Conservation (phyloP, 2,888 invertebrate genomes). For the Alsophila aescularia region DNA sequence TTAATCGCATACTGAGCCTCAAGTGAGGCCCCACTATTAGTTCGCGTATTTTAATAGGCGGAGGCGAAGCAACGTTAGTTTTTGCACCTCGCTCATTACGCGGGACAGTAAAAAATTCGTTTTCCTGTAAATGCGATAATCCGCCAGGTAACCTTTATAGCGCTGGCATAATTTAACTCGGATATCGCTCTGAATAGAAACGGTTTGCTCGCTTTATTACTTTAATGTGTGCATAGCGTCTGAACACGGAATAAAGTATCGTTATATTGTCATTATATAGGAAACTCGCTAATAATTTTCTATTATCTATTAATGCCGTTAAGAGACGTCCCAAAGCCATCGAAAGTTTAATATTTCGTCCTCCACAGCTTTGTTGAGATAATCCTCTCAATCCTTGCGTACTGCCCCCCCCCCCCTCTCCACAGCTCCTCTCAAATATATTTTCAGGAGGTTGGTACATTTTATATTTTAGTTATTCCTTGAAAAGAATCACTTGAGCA, state of each 20-base stretch:
- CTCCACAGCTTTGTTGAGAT: constrained; percentile 43
- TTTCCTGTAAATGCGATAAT: constrained; percentile 60
- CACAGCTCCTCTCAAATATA: constrained; percentile 35
- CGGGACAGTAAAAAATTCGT: constrained; percentile 58
- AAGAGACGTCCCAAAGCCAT: constrained; percentile 37
- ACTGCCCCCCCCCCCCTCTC: constrained; percentile 9
- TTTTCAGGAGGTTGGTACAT: constrained; percentile 30
- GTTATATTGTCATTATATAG: neutral
- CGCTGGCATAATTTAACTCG: constrained; percentile 54
- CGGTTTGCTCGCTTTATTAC: constrained; percentile 48
- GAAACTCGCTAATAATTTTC: constrained; percentile 17
- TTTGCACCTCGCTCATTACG: constrained; percentile 59
- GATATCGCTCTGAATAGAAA: constrained; percentile 54
- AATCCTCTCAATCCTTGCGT: constrained; percentile 39
- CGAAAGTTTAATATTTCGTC: constrained; percentile 47
- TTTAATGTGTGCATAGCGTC: neutral
- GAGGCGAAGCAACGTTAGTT: constrained; percentile 38
- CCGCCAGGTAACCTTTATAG: constrained; percentile 55
- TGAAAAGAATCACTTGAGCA: constrained; percentile 22
- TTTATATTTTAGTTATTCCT: constrained; percentile 43
- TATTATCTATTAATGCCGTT: constrained; percentile 42
- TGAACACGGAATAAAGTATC: neutral
- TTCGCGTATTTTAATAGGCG: constrained; percentile 46
- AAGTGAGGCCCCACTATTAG: constrained; percentile 48
- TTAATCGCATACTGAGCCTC: constrained; percentile 61